phyloP scores from a whole-genome alignment of 2,888 invertebrate species.

The Pterostichus madidus region DNA sequence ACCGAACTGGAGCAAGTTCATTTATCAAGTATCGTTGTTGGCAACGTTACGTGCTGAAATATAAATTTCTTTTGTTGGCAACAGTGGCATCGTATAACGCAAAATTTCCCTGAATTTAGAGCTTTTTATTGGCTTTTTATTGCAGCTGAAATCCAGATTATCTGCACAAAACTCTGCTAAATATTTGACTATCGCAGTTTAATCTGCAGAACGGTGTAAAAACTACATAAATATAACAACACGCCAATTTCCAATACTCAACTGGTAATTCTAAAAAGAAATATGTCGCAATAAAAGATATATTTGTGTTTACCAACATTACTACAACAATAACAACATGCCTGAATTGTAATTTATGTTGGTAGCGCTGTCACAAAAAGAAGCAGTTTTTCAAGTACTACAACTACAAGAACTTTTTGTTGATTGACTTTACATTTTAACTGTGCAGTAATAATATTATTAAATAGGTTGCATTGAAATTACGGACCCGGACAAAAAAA shows the following conservation, averaged over 20 bases:
- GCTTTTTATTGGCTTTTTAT: slow-evolving; percentile 41
- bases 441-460: no score
- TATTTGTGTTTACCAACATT: no score
- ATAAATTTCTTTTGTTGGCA: slow-evolving; percentile 41
- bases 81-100: slow-evolving; percentile 25
- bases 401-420: no score
- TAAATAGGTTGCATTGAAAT: no score
- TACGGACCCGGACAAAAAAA: no score
- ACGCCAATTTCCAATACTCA: neutral
- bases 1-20: slow-evolving; percentile 25
- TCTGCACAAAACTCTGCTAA: neutral
- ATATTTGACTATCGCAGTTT: neutral
- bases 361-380: no score
- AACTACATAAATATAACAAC: neutral
- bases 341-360: no score
- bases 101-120: slow-evolving; percentile 26
- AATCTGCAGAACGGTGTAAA: neutral
- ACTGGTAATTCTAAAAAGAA: no score
- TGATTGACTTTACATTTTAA: no score
- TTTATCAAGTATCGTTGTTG: slow-evolving; percentile 49
- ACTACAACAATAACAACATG: no score
- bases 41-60: slow-evolving; percentile 30
- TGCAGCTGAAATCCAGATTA: slow-evolving; percentile 30
- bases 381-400: no score
- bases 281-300: no score